Evolutionary conservation across 2,797 vertebrate genomes (phyloP).

Genomic region (Falco rusticolus): DNA sequence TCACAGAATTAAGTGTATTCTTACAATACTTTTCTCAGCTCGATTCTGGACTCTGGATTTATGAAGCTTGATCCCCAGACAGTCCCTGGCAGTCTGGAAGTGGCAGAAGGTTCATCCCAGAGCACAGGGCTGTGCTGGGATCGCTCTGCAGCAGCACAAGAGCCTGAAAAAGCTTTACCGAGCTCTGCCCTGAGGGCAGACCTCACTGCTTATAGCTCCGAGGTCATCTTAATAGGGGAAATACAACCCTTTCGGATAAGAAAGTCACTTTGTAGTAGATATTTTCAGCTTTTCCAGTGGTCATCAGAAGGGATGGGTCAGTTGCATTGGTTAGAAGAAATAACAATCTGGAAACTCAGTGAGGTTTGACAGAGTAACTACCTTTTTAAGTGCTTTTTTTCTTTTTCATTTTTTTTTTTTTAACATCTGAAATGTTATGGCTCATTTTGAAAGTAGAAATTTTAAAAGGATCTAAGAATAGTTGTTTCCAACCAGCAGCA

Average conservation of each 20-base stretch:
- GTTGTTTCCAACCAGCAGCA: constrained; percentile 35
- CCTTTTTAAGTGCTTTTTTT: not conserved
- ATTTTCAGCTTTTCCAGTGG: not conserved
- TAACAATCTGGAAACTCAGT: not conserved
- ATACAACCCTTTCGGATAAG: not conserved
- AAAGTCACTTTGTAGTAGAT: not conserved
- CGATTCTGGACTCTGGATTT: not conserved
- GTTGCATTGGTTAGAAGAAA: not conserved
- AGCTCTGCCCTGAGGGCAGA: not conserved
- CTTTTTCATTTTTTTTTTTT: not conserved
- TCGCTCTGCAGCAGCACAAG: not conserved
- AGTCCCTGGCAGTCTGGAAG: not conserved
- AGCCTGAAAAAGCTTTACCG: not conserved
- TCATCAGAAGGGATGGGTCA: not conserved
- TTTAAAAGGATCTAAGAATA: constrained; percentile 50
- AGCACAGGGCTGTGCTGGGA: not conserved
- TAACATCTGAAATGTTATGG: not conserved
- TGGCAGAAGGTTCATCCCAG: not conserved
- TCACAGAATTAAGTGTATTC: not conserved
- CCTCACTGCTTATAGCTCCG: not conserved
- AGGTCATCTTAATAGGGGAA: not conserved
- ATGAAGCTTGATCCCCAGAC: not conserved
- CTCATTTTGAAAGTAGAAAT: constrained; percentile 52
- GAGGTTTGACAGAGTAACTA: not conserved
- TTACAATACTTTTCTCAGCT: not conserved